Evolutionary conservation across 2,888 invertebrate species (phyloP).

Genomic region (Hypomecis atomaria): DNA sequence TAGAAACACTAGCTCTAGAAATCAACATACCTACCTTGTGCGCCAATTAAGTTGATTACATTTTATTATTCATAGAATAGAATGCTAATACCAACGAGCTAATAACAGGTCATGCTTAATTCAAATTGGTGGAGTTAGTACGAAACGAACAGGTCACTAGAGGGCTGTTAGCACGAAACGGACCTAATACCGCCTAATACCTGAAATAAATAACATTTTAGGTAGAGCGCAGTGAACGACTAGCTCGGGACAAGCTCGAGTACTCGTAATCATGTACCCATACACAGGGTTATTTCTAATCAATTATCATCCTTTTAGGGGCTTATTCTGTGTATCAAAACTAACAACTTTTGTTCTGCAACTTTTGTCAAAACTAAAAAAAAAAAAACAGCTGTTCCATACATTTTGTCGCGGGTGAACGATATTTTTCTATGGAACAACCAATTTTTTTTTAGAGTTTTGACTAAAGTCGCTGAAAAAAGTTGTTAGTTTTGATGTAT

Average conservation of each 20-base stretch:
- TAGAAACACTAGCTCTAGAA: not conserved
- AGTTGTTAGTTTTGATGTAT: no score
- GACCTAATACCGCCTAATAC: not conserved
- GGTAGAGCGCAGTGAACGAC: not conserved
- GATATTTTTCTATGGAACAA: no score
- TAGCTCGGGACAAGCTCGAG: conserved; percentile 11
- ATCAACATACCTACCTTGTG: not conserved
- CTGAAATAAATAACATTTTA: conserved; percentile 6
- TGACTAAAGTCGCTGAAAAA: no score
- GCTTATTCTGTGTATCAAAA: no score
- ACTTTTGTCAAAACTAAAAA: no score
- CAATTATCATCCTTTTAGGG: no score
- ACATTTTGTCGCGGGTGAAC: no score
- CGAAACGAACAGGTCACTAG: conserved; percentile 18
- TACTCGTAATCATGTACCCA: not conserved
- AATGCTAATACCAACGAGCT: conserved; percentile 21
- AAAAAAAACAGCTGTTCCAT: no score
- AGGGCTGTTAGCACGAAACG: conserved; percentile 25
- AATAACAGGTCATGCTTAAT: conserved; percentile 14
- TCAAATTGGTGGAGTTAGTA: conserved; percentile 4
- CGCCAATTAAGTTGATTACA: conserved; percentile 17
- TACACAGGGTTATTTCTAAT: no score
- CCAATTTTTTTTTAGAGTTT: no score
- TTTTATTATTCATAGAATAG: conserved; percentile 12
- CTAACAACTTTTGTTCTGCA: no score